Evolutionary conservation across 2,113 vertebrate species (phyloP).

Genomic region (Bettongia penicillata): DNA sequence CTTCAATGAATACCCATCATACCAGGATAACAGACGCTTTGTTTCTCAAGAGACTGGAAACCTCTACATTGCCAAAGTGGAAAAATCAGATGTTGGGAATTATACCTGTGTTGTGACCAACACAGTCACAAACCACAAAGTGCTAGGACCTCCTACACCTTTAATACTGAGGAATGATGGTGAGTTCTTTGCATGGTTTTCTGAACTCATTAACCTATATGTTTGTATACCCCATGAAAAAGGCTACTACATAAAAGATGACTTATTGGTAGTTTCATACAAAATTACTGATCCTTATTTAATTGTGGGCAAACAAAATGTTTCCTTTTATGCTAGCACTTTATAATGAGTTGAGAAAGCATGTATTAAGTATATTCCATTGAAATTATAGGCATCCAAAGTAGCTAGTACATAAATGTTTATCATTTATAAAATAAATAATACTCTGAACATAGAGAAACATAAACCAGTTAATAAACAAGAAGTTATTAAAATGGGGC

Average conservation of each 20-base stretch:
- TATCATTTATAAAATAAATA: not conserved
- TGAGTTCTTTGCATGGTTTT: constrained; percentile 79
- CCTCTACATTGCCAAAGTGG: constrained; percentile 97
- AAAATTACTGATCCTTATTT: not conserved
- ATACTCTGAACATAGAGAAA: not conserved
- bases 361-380: not conserved
- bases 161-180: constrained; percentile 94
- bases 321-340: not conserved
- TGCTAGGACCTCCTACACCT: constrained; percentile 94
- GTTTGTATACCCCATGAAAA: not conserved
- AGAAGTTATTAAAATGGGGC: not conserved
- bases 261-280: not conserved
- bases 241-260: not conserved
- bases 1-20: constrained; percentile 95
- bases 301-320: not conserved
- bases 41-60: constrained; percentile 97
- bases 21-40: constrained; percentile 95
- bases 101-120: constrained; percentile 98
- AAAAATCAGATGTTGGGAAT: constrained; percentile 94
- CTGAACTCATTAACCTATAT: not conserved
- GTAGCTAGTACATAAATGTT: not conserved
- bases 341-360: not conserved
- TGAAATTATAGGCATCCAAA: not conserved
- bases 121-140: constrained; percentile 90
- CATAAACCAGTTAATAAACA: not conserved